These are phyloP conservation scores for Apotomis turbidana DNA, from an alignment of 2,888 invertebrate species.

Conservation along the genomic window DNA sequence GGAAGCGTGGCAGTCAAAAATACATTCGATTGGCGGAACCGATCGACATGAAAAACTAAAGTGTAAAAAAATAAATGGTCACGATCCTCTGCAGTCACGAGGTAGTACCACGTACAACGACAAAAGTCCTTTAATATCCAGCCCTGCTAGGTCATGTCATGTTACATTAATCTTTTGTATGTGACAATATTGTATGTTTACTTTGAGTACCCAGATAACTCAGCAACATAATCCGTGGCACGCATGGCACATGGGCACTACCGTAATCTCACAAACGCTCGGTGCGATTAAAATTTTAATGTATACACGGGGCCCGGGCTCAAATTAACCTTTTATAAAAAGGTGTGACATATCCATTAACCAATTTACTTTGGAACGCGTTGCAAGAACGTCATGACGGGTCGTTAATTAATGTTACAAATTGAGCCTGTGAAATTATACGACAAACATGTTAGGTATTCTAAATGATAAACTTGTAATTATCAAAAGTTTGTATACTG, in stretches of 20 bases:
- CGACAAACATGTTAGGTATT: slow-evolving; percentile 6
- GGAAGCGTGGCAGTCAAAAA: too few relatives aligned
- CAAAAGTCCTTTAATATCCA: too few relatives aligned
- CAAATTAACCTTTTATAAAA: slow-evolving; percentile 57
- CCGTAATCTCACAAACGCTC: slow-evolving; percentile 57
- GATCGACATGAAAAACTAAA: too few relatives aligned
- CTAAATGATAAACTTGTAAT: background rate
- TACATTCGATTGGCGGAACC: too few relatives aligned
- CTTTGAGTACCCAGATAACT: slow-evolving; percentile 13
- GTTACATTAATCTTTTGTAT: too few relatives aligned
- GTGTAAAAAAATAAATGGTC: too few relatives aligned
- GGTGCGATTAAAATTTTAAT: slow-evolving; percentile 61
- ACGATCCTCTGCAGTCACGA: too few relatives aligned
- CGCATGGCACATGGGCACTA: background rate
- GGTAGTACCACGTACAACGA: too few relatives aligned
- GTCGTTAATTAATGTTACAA: slow-evolving; percentile 24
- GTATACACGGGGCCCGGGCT: slow-evolving; percentile 53
- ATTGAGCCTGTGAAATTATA: background rate
- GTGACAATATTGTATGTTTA: slow-evolving; percentile 9
- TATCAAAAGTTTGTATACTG: too few relatives aligned
- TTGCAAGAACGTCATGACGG: slow-evolving; percentile 2
- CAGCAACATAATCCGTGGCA: slow-evolving; percentile 21
- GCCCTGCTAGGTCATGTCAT: too few relatives aligned
- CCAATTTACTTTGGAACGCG: slow-evolving; percentile 50
- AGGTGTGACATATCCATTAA: slow-evolving; percentile 46